Evolutionary conservation across 2,797 vertebrate species (phyloP).

Genomic region (Lophura swinhoii): DNA sequence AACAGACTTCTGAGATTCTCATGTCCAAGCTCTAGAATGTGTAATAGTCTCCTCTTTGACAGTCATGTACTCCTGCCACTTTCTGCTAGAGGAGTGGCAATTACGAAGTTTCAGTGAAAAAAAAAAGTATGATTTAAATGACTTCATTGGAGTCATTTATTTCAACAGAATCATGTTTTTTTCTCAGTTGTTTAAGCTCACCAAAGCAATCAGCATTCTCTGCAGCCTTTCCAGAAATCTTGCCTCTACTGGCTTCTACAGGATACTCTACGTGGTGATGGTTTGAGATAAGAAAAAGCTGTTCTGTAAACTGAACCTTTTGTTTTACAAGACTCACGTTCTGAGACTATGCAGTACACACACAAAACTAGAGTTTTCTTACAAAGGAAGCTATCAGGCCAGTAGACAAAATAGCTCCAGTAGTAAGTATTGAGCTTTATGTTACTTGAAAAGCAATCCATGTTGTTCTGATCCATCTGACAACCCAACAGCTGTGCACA

Average conservation of each 20-base stretch:
- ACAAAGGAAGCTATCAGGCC: background rate
- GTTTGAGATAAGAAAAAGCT: background rate
- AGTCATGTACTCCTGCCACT: background rate
- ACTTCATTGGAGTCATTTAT: background rate
- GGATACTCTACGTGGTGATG: background rate
- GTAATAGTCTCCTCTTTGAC: background rate
- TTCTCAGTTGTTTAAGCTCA: background rate
- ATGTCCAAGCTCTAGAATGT: background rate
- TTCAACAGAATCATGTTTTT: background rate
- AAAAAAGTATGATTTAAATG: background rate
- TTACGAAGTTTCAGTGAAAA: background rate
- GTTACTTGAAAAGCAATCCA: background rate
- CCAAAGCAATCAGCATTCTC: background rate
- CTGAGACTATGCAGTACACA: background rate
- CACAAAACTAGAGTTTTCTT: background rate
- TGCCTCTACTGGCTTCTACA: background rate
- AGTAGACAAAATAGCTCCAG: background rate
- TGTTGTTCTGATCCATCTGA: background rate
- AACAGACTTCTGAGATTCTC: background rate
- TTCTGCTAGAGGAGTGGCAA: background rate
- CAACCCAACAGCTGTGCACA: rapidly evolving
- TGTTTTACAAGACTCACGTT: background rate
- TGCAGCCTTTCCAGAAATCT: background rate
- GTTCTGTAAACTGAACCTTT: background rate
- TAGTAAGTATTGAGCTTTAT: background rate